A percentile compares a stretch with the other conserved stretches of the same genome.
phyloP scores from a whole-genome alignment of 2,797 vertebrate genomes.

The Anolis apletophallus region DNA sequence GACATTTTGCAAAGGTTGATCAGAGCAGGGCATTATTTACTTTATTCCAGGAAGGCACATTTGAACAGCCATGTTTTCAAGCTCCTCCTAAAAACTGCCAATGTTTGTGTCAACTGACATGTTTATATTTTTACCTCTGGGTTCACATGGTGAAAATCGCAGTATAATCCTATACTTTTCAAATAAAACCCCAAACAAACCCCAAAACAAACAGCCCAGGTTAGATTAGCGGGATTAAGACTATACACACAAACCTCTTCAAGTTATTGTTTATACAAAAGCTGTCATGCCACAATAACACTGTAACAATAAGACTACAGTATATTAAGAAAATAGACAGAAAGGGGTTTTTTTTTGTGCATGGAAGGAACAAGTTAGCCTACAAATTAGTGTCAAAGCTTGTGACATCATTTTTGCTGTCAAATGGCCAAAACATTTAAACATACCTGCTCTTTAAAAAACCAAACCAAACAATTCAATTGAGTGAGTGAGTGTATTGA shows the following conservation, averaged over 20 bases:
- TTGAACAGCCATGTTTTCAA: too few species aligned
- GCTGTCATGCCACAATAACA: background rate
- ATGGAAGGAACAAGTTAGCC: background rate
- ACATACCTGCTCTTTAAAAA: background rate
- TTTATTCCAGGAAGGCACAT: too few species aligned
- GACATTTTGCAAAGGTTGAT: too few species aligned
- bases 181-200: too few species aligned
- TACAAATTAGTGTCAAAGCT: background rate
- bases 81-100: too few species aligned
- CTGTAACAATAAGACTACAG: background rate
- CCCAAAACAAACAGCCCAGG: too few species aligned
- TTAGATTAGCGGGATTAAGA: background rate
- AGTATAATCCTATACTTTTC: background rate
- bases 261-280: background rate
- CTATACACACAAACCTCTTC: background rate
- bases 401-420: background rate
- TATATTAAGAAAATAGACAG: background rate
- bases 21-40: too few species aligned
- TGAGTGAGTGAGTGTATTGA: too few species aligned
- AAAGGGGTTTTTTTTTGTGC: background rate
- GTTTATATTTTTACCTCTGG: background rate
- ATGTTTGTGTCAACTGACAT: background rate
- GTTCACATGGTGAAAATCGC: conserved; percentile 7
- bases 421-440: background rate
- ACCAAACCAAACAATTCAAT: background rate